These are phyloP conservation scores for Corydoras maculifer DNA, from an alignment of 2,113 vertebrate genomes.

Conservation along the genomic window DNA sequence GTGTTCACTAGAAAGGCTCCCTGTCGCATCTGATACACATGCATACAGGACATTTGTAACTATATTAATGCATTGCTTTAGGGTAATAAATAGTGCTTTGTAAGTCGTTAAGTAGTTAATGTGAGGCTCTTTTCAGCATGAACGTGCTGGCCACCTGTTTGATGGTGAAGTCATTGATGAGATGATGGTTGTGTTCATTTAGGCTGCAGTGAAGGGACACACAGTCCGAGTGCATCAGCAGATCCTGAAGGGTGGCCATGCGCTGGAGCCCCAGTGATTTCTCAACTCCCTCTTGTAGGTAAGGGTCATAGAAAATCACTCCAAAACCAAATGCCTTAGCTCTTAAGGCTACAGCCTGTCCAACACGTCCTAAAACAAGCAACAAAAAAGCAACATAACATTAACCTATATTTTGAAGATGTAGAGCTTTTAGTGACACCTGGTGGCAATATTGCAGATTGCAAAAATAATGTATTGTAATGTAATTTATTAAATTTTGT, in stretches of 20 bases:
- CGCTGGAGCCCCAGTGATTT: slow-evolving; percentile 74
- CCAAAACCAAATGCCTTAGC: slow-evolving; percentile 76
- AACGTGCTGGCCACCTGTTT: slow-evolving; percentile 65
- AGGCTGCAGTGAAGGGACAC: slow-evolving; percentile 77
- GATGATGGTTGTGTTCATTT: slow-evolving; percentile 80
- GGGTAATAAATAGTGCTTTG: no score
- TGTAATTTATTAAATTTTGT: no score
- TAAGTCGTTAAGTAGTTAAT: neutral
- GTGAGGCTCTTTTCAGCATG: slow-evolving; percentile 6
- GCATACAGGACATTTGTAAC: neutral
- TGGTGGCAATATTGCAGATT: no score
- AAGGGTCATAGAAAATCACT: slow-evolving; percentile 77
- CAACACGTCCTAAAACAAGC: slow-evolving; percentile 61
- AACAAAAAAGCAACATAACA: neutral
- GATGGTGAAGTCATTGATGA: slow-evolving; percentile 82
- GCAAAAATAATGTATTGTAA: no score
- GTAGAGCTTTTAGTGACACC: no score
- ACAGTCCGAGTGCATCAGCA: slow-evolving; percentile 77
- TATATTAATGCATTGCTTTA: no score
- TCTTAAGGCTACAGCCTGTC: slow-evolving; percentile 75
- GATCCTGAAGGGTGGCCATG: slow-evolving; percentile 74
- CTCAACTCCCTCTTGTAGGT: slow-evolving; percentile 74
- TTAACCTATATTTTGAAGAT: no score
- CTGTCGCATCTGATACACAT: slow-evolving; percentile 67
- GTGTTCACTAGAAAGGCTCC: slow-evolving; percentile 77